A percentile compares a stretch with the other conserved stretches of the same genome.
These are phyloP conservation scores for Malurus elegans DNA, from an alignment of 2,113 vertebrate species.

Conservation along the genomic window DNA sequence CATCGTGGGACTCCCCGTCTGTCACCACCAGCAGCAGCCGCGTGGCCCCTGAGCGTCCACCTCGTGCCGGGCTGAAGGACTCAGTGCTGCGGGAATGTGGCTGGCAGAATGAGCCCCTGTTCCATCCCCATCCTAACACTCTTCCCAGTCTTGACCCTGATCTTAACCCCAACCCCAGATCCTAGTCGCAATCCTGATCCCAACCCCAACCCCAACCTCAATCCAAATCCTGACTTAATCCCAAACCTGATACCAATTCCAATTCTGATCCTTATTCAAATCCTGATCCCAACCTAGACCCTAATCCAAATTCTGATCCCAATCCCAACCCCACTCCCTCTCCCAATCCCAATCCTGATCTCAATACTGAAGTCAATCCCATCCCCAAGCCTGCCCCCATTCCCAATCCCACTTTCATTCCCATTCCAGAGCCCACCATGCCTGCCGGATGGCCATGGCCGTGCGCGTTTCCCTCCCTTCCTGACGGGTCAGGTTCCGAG, in stretches of 20 bases:
- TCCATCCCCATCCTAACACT: accelerated
- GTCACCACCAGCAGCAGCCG: slow-evolving; percentile 95
- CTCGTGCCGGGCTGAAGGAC: slow-evolving; percentile 83
- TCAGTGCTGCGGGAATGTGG: slow-evolving; percentile 75
- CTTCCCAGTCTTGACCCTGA: accelerated
- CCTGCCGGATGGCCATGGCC: slow-evolving; percentile 83
- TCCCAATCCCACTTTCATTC: accelerated
- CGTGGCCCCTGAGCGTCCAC: slow-evolving; percentile 83
- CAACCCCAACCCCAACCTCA: accelerated
- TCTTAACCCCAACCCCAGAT: accelerated
- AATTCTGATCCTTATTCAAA: accelerated
- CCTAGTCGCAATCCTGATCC: accelerated
- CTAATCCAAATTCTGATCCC: accelerated
- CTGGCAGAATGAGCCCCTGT: background rate
- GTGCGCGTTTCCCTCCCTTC: slow-evolving; percentile 93
- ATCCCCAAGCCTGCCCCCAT: accelerated
- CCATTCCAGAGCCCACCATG: slow-evolving; percentile 74
- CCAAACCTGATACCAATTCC: accelerated
- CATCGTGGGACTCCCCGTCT: slow-evolving; percentile 93
- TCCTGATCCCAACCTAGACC: accelerated
- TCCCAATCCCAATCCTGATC: no score
- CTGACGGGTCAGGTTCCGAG: slow-evolving; percentile 90
- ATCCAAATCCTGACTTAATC: background rate
- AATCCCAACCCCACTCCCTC: accelerated
- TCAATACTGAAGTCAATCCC: accelerated